These are phyloP conservation scores for Chrysolina oricalcia DNA, from an alignment of 2,888 invertebrate species.

Conservation along the genomic window DNA sequence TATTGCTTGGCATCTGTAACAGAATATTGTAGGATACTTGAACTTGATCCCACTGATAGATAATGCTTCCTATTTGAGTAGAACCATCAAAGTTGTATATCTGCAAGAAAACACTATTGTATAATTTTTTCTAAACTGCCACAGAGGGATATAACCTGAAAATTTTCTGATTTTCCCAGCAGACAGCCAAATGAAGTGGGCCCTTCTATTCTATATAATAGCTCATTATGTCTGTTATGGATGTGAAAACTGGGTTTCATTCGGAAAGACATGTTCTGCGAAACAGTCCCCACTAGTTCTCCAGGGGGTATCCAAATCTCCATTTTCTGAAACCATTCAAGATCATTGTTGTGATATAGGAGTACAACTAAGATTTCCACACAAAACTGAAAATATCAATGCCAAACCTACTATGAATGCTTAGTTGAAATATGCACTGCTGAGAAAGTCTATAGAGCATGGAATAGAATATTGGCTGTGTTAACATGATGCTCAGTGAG, in stretches of 20 bases:
- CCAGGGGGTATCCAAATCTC: slow-evolving; percentile 84
- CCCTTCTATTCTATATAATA: slow-evolving; percentile 82
- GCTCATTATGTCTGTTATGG: slow-evolving; percentile 77
- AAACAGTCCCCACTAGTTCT: slow-evolving; percentile 80
- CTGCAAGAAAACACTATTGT: slow-evolving; percentile 64
- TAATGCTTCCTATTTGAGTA: slow-evolving; percentile 79
- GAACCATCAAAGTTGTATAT: slow-evolving; percentile 76
- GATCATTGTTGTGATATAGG: neutral
- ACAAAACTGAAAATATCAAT: no score
- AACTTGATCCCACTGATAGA: slow-evolving; percentile 82
- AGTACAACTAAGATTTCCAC: no score
- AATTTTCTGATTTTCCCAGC: slow-evolving; percentile 77
- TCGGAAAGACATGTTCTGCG: slow-evolving; percentile 78
- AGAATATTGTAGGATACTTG: slow-evolving; percentile 83
- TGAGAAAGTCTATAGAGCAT: no score
- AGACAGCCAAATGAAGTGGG: slow-evolving; percentile 78
- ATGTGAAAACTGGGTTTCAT: slow-evolving; percentile 80
- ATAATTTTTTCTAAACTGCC: neutral
- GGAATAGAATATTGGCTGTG: no score
- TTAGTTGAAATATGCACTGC: no score
- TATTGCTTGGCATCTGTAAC: slow-evolving; percentile 81
- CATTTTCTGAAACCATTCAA: slow-evolving; percentile 73
- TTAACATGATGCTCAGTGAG: no score
- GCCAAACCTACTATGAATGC: no score
- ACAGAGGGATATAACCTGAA: slow-evolving; percentile 72